Base-by-base conservation (phyloP, 2,113 vertebrate species). In the Pao palembangensis region DNA sequence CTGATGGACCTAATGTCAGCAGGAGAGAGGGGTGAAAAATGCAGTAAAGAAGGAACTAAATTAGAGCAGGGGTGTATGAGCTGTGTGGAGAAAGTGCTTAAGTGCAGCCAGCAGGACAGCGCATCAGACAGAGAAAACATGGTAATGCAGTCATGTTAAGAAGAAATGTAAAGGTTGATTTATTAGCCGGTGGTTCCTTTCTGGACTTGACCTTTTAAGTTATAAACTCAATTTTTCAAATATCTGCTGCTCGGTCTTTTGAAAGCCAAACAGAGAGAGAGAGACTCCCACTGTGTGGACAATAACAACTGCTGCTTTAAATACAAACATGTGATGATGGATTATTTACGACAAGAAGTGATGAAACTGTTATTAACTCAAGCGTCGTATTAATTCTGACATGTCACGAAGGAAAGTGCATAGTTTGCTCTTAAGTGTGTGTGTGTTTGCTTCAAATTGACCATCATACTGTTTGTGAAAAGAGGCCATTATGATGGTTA, bases 1-100 rank as follows among this genome's bases (percentile, higher is more conserved):
- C 47, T n/a, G 47, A 75, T 71, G 64, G 73, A 58, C 59, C 67
- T 63, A 64, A 76, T 73, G 73, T 81, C 61, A 61, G 59, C 46
- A 15, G 0, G 15, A 51, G 23, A 19, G 58, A 48, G 46, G 25
- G 25, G 25, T n/a, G 43, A 59, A 51, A 55, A 63, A 46, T 50
- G 57, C n/a, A 23, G 19, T 2, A 31, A 61, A 42, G 34, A 21
- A 44, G 47, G 14, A 20, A 47, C 47, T 41, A 59, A 61, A 66
- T 46, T 56, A 71, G 34, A 57, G 56, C 14, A 18, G 34, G 20
- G 56, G 5, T 41, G 34, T 38, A 38, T 13, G 25, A 56, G 42
- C 64, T 34, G 25, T 42, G 19, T 53, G 21, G 52, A 53, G 15
- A 21, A 23, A 44, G 56, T 25, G 34, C 65, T 51, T 57, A 23